phyloP scores from a whole-genome alignment of 2,797 vertebrate genomes.

The Luscinia luscinia region DNA sequence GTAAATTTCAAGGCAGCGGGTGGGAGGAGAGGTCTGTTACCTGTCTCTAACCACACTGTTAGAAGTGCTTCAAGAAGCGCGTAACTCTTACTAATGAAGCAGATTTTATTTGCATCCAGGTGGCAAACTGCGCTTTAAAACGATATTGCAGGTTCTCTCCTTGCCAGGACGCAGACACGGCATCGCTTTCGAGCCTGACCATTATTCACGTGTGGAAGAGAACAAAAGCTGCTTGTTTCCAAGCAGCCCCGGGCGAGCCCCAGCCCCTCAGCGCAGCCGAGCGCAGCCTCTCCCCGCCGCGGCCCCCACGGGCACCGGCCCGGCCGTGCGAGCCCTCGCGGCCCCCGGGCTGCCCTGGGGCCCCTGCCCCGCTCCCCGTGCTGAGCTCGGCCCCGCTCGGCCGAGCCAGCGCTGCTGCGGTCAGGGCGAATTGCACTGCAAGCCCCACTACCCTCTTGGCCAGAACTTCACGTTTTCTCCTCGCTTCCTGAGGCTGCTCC shows the following conservation, averaged over 20 bases:
- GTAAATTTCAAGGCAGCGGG: background rate
- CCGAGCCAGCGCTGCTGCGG: background rate
- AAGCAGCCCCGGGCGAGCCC: background rate
- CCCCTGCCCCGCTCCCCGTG: background rate
- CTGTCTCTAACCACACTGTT: background rate
- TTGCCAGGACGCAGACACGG: background rate
- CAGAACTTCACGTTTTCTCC: background rate
- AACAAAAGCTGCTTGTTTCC: background rate
- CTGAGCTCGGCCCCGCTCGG: background rate
- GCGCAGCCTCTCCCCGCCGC: too few relatives aligned
- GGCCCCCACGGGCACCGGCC: background rate
- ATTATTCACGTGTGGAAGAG: accelerated
- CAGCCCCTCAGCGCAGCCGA: background rate
- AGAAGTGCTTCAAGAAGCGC: background rate
- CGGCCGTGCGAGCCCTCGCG: background rate
- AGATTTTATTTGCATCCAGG: background rate
- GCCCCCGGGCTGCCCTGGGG: background rate
- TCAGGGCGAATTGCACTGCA: background rate
- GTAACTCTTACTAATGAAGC: background rate
- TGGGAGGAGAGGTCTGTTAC: background rate
- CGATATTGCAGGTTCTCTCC: background rate
- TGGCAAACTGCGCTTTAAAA: background rate
- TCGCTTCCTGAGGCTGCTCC: background rate
- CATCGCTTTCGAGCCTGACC: accelerated
- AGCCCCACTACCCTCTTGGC: background rate